These are phyloP conservation scores for Peromyscus leucopus DNA, from an alignment of 2,113 vertebrate species.

Conservation along the genomic window DNA sequence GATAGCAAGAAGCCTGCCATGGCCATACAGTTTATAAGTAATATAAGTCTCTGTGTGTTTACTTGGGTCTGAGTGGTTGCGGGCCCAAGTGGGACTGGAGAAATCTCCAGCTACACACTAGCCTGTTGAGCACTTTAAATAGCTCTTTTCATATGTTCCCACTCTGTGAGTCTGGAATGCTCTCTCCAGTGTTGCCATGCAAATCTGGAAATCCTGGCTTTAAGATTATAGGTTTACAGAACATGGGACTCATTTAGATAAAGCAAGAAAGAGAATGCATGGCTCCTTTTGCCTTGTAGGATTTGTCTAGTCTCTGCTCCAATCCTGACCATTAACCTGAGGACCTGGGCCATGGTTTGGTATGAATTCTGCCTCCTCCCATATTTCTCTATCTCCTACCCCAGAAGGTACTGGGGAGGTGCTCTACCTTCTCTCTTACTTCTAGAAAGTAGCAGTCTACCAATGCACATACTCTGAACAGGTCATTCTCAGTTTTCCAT, in stretches of 20 bases:
- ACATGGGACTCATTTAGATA: neutral
- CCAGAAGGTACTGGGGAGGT: neutral
- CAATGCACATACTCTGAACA: neutral
- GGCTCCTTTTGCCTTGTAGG: neutral
- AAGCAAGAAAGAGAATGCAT: neutral
- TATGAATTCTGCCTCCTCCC: neutral
- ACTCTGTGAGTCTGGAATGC: neutral
- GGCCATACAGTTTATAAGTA: too few relatives aligned
- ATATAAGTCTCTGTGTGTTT: too few relatives aligned
- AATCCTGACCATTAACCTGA: neutral
- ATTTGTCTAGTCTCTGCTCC: neutral
- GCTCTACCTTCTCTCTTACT: neutral
- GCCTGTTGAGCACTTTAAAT: neutral
- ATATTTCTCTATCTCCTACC: neutral
- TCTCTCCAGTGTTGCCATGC: neutral
- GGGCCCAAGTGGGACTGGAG: too few relatives aligned
- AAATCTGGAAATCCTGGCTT: neutral
- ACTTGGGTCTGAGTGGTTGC: too few relatives aligned
- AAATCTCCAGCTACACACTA: neutral
- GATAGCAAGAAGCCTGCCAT: too few relatives aligned
- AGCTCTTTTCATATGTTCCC: neutral
- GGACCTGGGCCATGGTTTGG: neutral
- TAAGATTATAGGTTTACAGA: neutral
- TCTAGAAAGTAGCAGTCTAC: neutral
- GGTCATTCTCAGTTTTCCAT: slow-evolving; percentile 1